Base-by-base conservation (phyloP, 2,113 vertebrate genomes). In the Chamaea fasciata region DNA sequence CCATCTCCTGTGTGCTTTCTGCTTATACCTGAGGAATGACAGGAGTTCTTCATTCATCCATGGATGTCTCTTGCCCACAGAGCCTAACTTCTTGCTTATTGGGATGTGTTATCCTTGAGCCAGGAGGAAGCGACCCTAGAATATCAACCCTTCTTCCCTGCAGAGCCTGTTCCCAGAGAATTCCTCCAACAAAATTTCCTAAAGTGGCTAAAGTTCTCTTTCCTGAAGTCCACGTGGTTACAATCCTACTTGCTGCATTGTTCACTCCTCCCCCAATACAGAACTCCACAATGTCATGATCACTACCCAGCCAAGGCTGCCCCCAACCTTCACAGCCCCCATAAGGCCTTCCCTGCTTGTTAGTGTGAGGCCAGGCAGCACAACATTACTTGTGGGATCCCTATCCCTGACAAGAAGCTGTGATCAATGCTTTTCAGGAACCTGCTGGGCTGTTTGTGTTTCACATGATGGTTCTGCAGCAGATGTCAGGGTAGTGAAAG, bases 51-150 rank as follows among this genome's bases (percentile, higher is more conserved):
- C 8, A 12, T 30, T 76, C 6, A 47, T 47, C 24, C 41, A 26
- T 13, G 4, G 30, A 55, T 1, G 2, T 31, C 42, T 49, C n/a
- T 55, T 87, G 13, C 24, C 3, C 10, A 24, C 8, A n/a, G 6
- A 12, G 20, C 20, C 41, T 39, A 41, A 41, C n/a, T 78, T 63
- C n/a, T 70, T 63, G 16, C 7, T 70, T 13, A 24, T 11, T 30
- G n/a, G 13, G 26, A 20, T 28, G 4, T 39, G 15, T 12, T 0
- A 7, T 26, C 26, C 41, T 63, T 24, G 13, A 55, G 7, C 2
- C 2, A 1, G n/a, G 28, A 55, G n/a, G 13, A 80, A 31, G 17
- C 37, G 10, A 42, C 8, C 7, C 7, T 50, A 26, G 11, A 56
- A 33, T 64, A 64, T 22, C 31, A 42, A 27, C 7, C 5, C 4